A percentile compares a stretch with the other conserved stretches of the same genome.
These are phyloP conservation scores for Megaceryle maxima DNA, from an alignment of 2,113 vertebrate genomes.

Conservation along the genomic window DNA sequence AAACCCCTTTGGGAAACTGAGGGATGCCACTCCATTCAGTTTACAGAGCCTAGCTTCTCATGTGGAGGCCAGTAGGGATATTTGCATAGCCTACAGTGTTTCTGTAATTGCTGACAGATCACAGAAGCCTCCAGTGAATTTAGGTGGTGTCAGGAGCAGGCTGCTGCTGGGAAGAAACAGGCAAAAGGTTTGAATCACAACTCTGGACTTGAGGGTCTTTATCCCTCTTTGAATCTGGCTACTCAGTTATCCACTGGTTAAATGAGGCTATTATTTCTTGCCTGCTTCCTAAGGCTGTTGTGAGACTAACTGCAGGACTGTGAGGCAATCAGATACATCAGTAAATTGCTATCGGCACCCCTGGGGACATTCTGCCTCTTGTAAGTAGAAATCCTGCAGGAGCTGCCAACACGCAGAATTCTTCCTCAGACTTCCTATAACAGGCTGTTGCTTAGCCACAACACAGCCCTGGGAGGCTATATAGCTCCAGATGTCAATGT, in stretches of 20 bases:
- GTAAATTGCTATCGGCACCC: not conserved
- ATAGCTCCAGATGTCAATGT: not conserved
- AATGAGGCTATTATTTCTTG: not conserved
- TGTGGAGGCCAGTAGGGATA: not conserved
- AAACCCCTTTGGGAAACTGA: not conserved
- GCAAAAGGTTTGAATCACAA: not conserved
- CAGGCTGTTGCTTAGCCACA: slow-evolving; percentile 33
- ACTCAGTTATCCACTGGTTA: not conserved
- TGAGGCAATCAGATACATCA: not conserved
- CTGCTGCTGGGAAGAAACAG: not conserved
- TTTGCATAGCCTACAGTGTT: not conserved
- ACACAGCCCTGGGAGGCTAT: not conserved
- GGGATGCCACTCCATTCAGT: not conserved
- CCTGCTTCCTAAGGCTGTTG: not conserved
- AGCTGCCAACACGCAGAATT: not conserved
- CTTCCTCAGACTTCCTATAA: not conserved
- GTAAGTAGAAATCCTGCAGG: not conserved
- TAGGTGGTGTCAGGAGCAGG: not conserved
- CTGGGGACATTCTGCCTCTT: slow-evolving; percentile 16
- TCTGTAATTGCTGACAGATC: not conserved
- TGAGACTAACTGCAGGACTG: not conserved
- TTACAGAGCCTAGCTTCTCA: not conserved
- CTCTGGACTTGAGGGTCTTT: not conserved
- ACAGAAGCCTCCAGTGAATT: not conserved
- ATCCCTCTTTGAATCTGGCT: not conserved